A percentile compares a stretch with the other conserved stretches of the same genome.
phyloP scores from a whole-genome alignment of 23 tunicate genomes.

The Ciona savignyi region DNA sequence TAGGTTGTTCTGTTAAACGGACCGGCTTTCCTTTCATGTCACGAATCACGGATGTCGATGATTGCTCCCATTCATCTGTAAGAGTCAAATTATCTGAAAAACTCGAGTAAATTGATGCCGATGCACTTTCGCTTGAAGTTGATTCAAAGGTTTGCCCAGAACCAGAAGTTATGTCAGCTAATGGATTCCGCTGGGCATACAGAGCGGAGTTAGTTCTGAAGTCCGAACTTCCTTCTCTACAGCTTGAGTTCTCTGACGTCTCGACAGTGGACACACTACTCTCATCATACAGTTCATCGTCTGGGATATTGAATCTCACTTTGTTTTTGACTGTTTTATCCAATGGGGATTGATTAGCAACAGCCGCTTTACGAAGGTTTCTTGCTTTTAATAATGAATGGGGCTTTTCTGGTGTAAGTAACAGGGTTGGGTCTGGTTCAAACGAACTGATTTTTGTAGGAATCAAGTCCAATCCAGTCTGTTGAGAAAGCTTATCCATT shows the following conservation, averaged over 20 bases:
- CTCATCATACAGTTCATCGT: constrained; percentile 15
- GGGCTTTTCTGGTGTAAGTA: constrained; percentile 75
- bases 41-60: constrained; percentile 9
- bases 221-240: constrained; percentile 39
- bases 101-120: neutral
- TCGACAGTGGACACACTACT: constrained; percentile 10
- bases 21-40: constrained; percentile 31
- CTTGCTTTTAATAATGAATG: constrained; percentile 1
- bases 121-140: neutral
- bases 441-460: constrained; percentile 69
- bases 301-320: constrained; percentile 76
- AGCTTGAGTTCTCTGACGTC: constrained; percentile 1
- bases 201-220: constrained; percentile 56
- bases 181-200: constrained; percentile 65
- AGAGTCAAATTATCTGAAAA: neutral
- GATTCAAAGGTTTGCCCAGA: constrained; percentile 19
- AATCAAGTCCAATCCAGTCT: constrained; percentile 41
- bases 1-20: neutral
- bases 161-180: constrained; percentile 65
- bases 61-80: neutral
- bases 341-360: neutral
- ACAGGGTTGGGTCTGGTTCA: constrained; percentile 45
- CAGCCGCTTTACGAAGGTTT: neutral
- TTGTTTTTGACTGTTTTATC: constrained; percentile 15
- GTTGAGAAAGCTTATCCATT: constrained; percentile 12